Evolutionary conservation across 2,113 vertebrate species (phyloP).

Genomic region (Colistium nudipinnis): DNA sequence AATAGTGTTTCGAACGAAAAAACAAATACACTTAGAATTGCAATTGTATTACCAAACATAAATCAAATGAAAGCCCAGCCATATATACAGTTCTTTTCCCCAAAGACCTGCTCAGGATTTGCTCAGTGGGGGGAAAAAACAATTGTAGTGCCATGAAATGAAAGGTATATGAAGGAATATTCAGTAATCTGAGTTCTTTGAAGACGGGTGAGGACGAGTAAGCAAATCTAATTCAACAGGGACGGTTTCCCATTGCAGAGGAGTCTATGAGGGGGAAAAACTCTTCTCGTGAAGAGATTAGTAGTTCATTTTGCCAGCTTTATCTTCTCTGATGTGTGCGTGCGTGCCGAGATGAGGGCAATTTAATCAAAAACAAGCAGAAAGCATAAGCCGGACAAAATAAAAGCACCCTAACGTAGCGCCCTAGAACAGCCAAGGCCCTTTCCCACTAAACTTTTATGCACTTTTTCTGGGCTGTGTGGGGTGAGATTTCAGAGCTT

Average conservation of each 20-base stretch:
- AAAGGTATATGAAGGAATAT: conserved; percentile 70
- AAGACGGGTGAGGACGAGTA: conserved; percentile 66
- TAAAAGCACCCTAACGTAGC: not conserved
- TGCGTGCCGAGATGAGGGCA: conserved; percentile 46
- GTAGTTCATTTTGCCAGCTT: conserved; percentile 35
- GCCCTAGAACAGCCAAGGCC: too few relatives aligned
- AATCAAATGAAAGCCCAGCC: conserved; percentile 66
- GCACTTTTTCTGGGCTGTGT: conserved; percentile 3
- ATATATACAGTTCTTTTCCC: conserved; percentile 49
- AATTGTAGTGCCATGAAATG: conserved; percentile 68
- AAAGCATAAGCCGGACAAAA: too few relatives aligned
- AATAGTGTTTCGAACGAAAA: too few relatives aligned
- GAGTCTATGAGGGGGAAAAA: conserved; percentile 6
- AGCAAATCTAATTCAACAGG: conserved; percentile 71
- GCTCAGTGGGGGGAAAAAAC: conserved; percentile 55
- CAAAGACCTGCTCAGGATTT: conserved; percentile 58
- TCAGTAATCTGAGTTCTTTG: conserved; percentile 72
- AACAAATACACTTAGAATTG: conserved; percentile 45
- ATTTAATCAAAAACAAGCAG: conserved; percentile 60
- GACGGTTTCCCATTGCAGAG: conserved; percentile 35
- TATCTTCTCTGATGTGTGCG: conserved; percentile 17
- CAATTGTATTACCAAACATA: conserved; percentile 62
- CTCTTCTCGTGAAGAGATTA: conserved; percentile 64
- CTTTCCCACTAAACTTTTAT: not conserved
- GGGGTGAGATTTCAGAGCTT: too few relatives aligned